These are phyloP conservation scores for Sula dactylatra DNA, from an alignment of 2,113 vertebrate species.

Conservation along the genomic window DNA sequence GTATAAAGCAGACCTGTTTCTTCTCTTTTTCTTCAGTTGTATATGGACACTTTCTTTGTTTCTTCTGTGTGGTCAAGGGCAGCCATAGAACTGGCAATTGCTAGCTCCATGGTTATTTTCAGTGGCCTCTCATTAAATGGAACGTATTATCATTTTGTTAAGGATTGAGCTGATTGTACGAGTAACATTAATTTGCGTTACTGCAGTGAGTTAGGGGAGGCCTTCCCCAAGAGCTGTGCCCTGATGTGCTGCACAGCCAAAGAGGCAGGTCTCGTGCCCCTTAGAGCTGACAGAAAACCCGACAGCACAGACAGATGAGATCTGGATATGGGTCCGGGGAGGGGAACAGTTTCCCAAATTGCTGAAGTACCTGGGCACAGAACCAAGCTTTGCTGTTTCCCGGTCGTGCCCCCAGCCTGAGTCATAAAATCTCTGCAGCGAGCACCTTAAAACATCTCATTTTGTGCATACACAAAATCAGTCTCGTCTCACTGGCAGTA, in stretches of 20 bases:
- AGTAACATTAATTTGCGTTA: rapidly evolving
- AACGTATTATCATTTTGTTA: neutral
- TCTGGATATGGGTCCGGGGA: neutral
- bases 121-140: neutral
- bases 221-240: neutral
- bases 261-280: neutral
- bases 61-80: neutral
- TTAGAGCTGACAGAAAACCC: neutral
- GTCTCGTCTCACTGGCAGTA: rapidly evolving
- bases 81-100: neutral
- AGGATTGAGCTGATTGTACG: neutral
- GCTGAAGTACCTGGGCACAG: neutral
- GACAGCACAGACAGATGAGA: neutral
- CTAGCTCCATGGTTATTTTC: neutral
- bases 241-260: neutral
- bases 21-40: neutral
- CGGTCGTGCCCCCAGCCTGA: rapidly evolving
- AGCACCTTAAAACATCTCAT: neutral
- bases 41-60: neutral
- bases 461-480: rapidly evolving
- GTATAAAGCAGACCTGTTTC: neutral
- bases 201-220: neutral
- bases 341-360: neutral
- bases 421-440: neutral
- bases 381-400: neutral